phyloP scores from a whole-genome alignment of 1,140 invertebrate genomes.

The Sesamia nonagrioides region DNA sequence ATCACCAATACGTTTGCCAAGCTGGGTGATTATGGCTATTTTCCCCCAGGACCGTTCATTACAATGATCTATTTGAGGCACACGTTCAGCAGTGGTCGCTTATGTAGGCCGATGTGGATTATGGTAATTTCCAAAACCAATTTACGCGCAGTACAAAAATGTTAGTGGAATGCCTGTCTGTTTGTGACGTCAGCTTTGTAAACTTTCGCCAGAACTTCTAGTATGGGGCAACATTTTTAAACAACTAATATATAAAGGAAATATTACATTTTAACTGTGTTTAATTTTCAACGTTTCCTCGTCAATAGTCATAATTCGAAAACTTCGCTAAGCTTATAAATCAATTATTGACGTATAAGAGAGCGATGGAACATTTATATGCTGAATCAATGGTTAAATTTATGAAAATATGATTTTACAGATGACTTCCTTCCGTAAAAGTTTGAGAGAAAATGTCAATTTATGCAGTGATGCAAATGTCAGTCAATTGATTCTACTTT shows the following conservation, averaged over 20 bases:
- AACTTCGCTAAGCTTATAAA: conserved; percentile 41
- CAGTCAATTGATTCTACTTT: background rate
- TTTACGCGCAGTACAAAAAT: conserved; percentile 16
- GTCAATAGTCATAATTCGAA: conserved; percentile 37
- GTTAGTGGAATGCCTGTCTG: background rate
- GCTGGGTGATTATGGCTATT: conserved; percentile 1
- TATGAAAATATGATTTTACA: conserved; percentile 31
- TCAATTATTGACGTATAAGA: conserved; percentile 45
- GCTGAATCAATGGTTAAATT: conserved; percentile 38
- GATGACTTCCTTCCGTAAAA: conserved; percentile 29
- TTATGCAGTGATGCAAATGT: background rate
- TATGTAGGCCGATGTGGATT: conserved; percentile 1
- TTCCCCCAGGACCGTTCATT: conserved; percentile 10
- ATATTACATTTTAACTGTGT: conserved; percentile 13
- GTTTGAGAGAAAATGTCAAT: conserved; percentile 4
- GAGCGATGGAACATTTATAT: conserved; percentile 37
- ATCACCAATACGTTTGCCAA: background rate
- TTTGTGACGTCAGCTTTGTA: conserved; percentile 19
- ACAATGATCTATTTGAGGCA: conserved; percentile 7
- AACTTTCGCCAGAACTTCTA: conserved; percentile 12
- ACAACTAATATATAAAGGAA: background rate
- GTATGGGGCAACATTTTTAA: background rate
- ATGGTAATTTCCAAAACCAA: background rate
- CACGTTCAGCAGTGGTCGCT: background rate
- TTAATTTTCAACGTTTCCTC: conserved; percentile 37